Evolutionary conservation across 2,797 vertebrate species (phyloP), one percentile per base, ranked within the genome.

Genomic region (Scomberomorus guttatus): DNA sequence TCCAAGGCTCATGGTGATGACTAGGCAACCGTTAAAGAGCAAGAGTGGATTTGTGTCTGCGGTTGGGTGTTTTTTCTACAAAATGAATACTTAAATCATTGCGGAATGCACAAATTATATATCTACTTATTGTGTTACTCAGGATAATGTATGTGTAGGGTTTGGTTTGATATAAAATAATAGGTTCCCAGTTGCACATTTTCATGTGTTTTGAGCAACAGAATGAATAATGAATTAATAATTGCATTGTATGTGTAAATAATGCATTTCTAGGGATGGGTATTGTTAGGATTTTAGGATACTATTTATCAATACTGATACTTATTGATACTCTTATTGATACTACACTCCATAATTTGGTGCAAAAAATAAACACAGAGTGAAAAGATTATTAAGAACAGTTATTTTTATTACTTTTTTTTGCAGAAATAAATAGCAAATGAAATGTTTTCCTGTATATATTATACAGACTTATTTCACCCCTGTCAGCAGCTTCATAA

Each of bases 1-100:
- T 63, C 62, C 20, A 39, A 34, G 14, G 68, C 46, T 66, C 39
- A 67, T 17, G 20, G 50, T 27, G 37, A 60, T 24, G n/a, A 11
- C 39, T 8, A 27, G 11, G 25, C 51, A 61, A 37, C 55, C 24
- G 13, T 68, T 71, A 24, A 27, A n/a, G 5, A 29, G n/a, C 22
- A 18, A 18, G 12, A 5, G 3, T 50, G 15, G 22, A 24, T 39
- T 20, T 24, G 29, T 2, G 29, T 18, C 24, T 52, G 7, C 70
- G 27, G 2, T 39, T 59, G 29, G 13, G 18, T 17, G 5, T 58
- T 13, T 7, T 3, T 22, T 62, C 44, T 32, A 12, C 14, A 57
- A 20, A 14, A 50, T 9, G 2, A 8, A 9, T 4, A 13, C 52
- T 44, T 20, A 9, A 5, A 18, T 25, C 29, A 18, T 32, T 68